Conservation (phyloP, 2,113 vertebrate species). For the Mus spicilegus region DNA sequence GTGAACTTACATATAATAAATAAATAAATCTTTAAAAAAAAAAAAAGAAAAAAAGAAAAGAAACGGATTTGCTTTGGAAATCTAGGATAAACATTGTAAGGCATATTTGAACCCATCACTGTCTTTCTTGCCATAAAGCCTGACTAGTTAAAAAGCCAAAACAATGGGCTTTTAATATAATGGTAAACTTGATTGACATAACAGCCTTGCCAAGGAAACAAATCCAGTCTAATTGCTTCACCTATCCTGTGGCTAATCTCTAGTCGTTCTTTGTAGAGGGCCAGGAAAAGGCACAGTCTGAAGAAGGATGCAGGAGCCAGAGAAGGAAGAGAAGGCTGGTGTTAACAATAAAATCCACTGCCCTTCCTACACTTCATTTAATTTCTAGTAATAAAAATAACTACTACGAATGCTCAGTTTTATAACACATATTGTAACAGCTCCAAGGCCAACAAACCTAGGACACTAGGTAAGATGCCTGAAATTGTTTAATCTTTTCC, state of each 20-base stretch:
- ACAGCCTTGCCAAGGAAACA: constrained; percentile 21
- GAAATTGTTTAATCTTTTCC: not conserved
- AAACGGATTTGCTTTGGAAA: constrained; percentile 40
- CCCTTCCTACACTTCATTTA: not conserved
- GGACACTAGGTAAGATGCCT: not conserved
- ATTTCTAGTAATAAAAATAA: constrained; percentile 33
- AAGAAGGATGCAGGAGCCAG: not conserved
- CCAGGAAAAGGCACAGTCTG: not conserved
- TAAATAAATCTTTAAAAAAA: too few species aligned
- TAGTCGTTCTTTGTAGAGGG: fast-evolving
- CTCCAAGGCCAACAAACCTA: not conserved
- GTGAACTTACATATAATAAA: too few species aligned
- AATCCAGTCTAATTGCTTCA: not conserved
- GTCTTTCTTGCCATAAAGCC: constrained; percentile 33
- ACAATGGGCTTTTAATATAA: constrained; percentile 5
- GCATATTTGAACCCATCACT: not conserved
- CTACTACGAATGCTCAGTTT: not conserved
- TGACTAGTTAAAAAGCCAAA: not conserved
- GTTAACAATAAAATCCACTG: constrained; percentile 17
- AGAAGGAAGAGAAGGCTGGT: not conserved
- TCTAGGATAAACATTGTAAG: not conserved
- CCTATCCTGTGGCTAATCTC: not conserved
- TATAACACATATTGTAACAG: not conserved
- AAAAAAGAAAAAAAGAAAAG: too few species aligned
- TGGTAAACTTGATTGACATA: not conserved